Evolutionary conservation across 2,888 invertebrate species (phyloP), one percentile per base, ranked within the genome.

Genomic region (Drosophila peninsularis): DNA sequence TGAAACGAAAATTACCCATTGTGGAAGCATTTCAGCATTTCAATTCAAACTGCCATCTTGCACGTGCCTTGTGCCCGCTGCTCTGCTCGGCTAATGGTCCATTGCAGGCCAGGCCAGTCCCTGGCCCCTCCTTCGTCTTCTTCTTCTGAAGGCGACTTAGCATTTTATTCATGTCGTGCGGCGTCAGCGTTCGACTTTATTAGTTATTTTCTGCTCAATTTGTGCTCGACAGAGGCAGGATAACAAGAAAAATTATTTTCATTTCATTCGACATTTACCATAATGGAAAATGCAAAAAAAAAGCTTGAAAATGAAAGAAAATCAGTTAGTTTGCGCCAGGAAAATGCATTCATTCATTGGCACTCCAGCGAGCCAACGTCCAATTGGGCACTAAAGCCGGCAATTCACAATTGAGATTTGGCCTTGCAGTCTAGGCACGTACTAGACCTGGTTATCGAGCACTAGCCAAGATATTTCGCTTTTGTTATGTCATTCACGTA

Each of bases 121-220:
- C 19, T 13, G 14, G 19, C 9, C 14, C 36, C 50, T 14, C 9
- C 34, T 21, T 4, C 24, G 0, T 6, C 19, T 3, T 49, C 9
- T 10, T 0, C 50, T 34, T 27, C 32, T 44, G 57, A 37, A 36
- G 54, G 41, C 61, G 52, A 42, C 49, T 71, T 78, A 74, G 72
- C 71, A 77, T 77, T 86, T 81, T 78, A 77, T 86, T 81, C 81
- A 78, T 75, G 77, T 78, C 82, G 73, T 44, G 63, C 76, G 56
- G 68, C 68, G 65, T 70, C 80, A 80, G 61, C 77, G 88, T 89
- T 89, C 83, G 80, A 88, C 89, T 87, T 90, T 89, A 90, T 90
- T 90, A 89, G 90, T 88, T 88, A 90, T 90, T 90, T 90, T 90
- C 90, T 87, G 90, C 90, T 90, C 90, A 90, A 90, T 90, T 90